Conservation (phyloP, 2,797 vertebrate species). For the Syngnathus acus region DNA sequence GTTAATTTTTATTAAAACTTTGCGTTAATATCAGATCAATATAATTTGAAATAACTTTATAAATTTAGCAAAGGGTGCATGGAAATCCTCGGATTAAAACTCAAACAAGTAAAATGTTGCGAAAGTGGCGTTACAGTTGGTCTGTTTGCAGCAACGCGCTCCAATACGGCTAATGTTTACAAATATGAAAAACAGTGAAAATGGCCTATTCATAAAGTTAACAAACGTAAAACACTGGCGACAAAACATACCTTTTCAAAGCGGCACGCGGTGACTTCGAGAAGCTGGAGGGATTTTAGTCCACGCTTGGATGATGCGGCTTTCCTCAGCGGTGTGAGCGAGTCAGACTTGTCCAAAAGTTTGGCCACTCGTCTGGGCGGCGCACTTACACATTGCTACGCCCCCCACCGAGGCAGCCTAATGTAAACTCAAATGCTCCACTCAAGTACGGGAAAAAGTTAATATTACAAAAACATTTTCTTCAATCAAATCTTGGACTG, state of each 20-base stretch:
- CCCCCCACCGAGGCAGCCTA: not conserved
- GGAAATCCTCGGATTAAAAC: not conserved
- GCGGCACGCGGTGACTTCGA: not conserved
- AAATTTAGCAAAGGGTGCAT: not conserved
- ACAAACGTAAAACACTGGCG: too few relatives aligned
- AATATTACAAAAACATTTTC: too few relatives aligned
- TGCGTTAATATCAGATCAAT: not conserved
- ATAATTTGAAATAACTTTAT: not conserved
- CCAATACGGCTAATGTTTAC: not conserved
- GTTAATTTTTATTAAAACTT: not conserved
- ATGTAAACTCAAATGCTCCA: not conserved
- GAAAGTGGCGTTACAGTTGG: not conserved
- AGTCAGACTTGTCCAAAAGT: conserved; percentile 44
- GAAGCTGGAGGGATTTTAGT: not conserved
- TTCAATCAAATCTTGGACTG: too few relatives aligned
- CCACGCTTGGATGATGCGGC: conserved; percentile 1
- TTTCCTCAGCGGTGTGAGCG: conserved; percentile 4
- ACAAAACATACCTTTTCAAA: not conserved
- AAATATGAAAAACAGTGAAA: not conserved
- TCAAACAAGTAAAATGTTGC: not conserved
- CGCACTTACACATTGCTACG: conserved; percentile 23
- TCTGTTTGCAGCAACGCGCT: not conserved
- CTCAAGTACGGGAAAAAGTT: too few relatives aligned
- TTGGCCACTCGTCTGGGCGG: conserved; percentile 54
- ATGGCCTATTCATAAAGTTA: not conserved